Base-by-base conservation (phyloP, 2,888 invertebrate species). In the Dorcus parallelipipedus region DNA sequence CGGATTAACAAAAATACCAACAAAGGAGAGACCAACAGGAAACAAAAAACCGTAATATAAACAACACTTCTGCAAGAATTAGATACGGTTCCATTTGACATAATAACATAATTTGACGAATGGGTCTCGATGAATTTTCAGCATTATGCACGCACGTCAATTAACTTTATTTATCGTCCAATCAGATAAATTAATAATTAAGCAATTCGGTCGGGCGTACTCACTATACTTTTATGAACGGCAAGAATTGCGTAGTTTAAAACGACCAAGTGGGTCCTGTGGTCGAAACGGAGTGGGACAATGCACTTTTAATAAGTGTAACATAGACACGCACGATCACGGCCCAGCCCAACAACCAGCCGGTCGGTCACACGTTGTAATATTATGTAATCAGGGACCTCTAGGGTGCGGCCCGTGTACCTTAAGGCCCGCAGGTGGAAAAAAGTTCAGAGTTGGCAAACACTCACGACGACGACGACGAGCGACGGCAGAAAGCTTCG, bases 171-270 rank as follows among this genome's bases (percentile, higher is more conserved):
- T 9, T 45, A 10, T 45, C 14, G 45, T 23, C 9, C 9, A 45
- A 45, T 45, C 45, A 9, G 26, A 33, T 33, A 42, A 42, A 23
- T 45, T n/a, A 10, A 14, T n/a, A 43, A 10, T 40, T 41, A 41
- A 41, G 14, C 41, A 14, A 45, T 43, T 43, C 20, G 2, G 3
- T 20, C 20, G 20, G 20, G 20, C 20, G 3, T 20, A 20, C 20
- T 20, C 1, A 33, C 7, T 26, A 33, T 33, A 33, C 26, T 33
- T 33, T 33, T 33, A 7, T 9, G 40, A 45, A 45, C 33, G 23
- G 42, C 50, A 50, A 33, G 26, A 56, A 56, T 56, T 56, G 56
- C 56, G 56, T 47, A 51, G 56, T 51, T 10, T 9, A 20, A 56
- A 56, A 45, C 45, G 43, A 51, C 23, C 56, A 41, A 14, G 20